Conservation (phyloP, 2,888 invertebrate genomes). For the Lepidocyrtinus sp. region DNA sequence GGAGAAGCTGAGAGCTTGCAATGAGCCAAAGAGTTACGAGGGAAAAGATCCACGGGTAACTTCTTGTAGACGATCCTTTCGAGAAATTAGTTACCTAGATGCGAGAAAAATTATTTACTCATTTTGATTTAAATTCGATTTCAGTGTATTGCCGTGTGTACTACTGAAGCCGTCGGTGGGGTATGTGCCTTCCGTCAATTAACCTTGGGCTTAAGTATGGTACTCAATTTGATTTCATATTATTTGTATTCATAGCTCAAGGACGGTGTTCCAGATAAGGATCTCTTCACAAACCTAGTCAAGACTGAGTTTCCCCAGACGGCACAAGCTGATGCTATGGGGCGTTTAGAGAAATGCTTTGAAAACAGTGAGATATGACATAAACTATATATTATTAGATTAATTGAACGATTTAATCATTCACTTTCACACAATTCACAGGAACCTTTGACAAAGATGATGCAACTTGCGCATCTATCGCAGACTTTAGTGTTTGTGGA, state of each 20-base stretch:
- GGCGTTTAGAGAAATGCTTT: slow-evolving; percentile 47
- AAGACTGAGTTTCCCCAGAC: slow-evolving; percentile 58
- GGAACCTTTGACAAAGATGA: slow-evolving; percentile 54
- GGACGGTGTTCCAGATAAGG: slow-evolving; percentile 60
- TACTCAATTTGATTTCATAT: too few species aligned
- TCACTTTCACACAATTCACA: neutral
- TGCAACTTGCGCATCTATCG: slow-evolving; percentile 48
- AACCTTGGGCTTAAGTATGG: too few species aligned
- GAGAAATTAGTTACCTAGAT: too few species aligned
- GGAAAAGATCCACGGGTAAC: slow-evolving; percentile 48
- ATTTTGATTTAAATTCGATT: too few species aligned
- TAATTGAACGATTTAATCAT: neutral
- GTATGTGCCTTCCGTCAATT: too few species aligned
- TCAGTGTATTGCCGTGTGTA: slow-evolving; percentile 56
- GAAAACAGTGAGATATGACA: slow-evolving; percentile 41
- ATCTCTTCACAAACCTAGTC: slow-evolving; percentile 46
- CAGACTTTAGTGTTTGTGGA: slow-evolving; percentile 59
- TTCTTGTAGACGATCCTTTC: too few species aligned
- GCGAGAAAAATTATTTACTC: too few species aligned
- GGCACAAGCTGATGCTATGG: slow-evolving; percentile 39
- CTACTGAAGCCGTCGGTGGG: slow-evolving; percentile 58
- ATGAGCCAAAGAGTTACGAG: slow-evolving; percentile 25
- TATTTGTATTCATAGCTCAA: slow-evolving; percentile 39
- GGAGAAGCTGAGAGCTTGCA: slow-evolving; percentile 41
- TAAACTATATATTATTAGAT: neutral